Evolutionary conservation across 2,113 vertebrate genomes (phyloP), one percentile per base, ranked within the genome.

Genomic region (Murina feae): DNA sequence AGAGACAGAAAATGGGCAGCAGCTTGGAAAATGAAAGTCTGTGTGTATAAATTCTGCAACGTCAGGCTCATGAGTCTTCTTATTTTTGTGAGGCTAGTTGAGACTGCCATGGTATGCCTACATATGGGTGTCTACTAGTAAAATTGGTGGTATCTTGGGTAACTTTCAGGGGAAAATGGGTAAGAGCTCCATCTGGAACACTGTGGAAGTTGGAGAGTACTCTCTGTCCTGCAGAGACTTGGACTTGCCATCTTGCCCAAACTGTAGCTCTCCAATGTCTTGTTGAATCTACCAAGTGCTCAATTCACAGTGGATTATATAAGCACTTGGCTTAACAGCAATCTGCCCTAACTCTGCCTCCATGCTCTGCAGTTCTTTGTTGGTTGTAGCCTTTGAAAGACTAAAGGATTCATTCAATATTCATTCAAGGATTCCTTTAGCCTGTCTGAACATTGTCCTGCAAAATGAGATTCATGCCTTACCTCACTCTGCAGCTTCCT

Each of bases 1-100:
- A 94, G 87, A 94, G 91, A 91, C 93, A 93, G 55, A 89, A 37
- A 42, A 71, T 81, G 65, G 81, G 84, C 72, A 92, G 88, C 32
- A 30, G 35, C 74, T 90, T 90, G 55, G 53, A 83, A 86, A 78
- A 63, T 30, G 60, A 80, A 66, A 20, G 20, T 35, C 58, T 88
- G 32, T 68, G 42, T n/a, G 55, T 4, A 13, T 21, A 90, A 69
- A 82, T 81, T 92, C 58, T 85, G 49, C 80, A 88, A 32, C 16
- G 90, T 65, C 76, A 95, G 58, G 11, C 65, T 83, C 30, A 3
- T 12, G 21, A 82, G 66, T 49, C 23, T 81, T 87, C 55, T 90
- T 63, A 68, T 32, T 92, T 63, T 88, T 21, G 32, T 42, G n/a
- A 83, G 39, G 53, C 63, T 53, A 51, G 30, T 18, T 78, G 80